Evolutionary conservation across 1,140 invertebrate genomes (phyloP).

Genomic region (Ceratosolen fusciceps): DNA sequence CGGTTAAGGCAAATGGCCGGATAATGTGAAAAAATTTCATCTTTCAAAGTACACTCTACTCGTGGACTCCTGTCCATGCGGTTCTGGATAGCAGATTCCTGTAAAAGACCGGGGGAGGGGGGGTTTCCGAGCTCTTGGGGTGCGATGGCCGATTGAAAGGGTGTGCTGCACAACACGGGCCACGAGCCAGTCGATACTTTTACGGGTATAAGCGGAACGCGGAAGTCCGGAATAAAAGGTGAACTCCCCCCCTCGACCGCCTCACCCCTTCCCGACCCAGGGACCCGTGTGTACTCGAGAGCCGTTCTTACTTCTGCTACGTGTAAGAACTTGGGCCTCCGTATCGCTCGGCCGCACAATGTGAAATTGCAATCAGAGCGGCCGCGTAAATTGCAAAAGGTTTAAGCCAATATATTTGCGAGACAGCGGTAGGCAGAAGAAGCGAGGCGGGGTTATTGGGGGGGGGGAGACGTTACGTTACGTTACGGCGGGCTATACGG

Average conservation of each 20-base stretch:
- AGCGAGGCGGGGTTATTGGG: no score
- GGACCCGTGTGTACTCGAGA: no score
- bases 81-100: not conserved
- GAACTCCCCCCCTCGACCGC: not conserved
- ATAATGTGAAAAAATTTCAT: not conserved
- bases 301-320: not conserved
- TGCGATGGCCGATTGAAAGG: constrained; percentile 2
- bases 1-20: not conserved
- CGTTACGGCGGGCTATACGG: no score
- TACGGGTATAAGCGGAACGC: not conserved
- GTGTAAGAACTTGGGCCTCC: not conserved
- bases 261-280: no score
- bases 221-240: not conserved
- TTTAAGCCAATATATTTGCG: not conserved
- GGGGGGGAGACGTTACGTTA: no score
- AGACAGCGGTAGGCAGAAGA: not conserved
- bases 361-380: constrained; percentile 25
- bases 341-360: not conserved
- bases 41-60: not conserved
- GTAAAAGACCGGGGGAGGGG: constrained; percentile 30
- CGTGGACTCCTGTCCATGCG: not conserved
- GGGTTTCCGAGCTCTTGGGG: constrained; percentile 13
- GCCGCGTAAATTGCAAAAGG: constrained; percentile 14
- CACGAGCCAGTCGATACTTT: constrained; percentile 8
- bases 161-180: not conserved